A percentile compares a stretch with the other conserved stretches of the same genome.
Evolutionary conservation across 2,113 vertebrate species (phyloP).

Genomic region (Prolemur simus): DNA sequence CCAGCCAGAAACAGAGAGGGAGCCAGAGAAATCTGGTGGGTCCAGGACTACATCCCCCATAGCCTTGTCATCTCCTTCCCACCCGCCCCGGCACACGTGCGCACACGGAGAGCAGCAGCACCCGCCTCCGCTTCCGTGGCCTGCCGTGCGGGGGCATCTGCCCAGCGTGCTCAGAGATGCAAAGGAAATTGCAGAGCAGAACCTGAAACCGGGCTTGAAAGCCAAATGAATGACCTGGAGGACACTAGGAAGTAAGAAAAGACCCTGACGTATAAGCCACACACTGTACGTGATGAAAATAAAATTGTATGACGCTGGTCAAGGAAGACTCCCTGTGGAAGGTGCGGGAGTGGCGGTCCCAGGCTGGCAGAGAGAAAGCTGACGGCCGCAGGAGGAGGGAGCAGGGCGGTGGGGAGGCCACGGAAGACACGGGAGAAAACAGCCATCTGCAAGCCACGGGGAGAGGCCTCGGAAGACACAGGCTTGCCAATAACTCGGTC

Average conservation of each 20-base stretch:
- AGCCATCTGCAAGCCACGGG: fast-evolving
- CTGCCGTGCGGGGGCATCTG: not conserved
- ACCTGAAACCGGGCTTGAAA: not conserved
- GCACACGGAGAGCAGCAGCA: too few species aligned
- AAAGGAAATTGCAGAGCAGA: not conserved
- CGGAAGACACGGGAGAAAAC: not conserved
- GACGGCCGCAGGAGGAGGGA: not conserved
- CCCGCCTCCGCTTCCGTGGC: too few species aligned
- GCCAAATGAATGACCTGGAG: too few species aligned
- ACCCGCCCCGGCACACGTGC: fast-evolving
- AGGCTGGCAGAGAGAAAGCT: not conserved
- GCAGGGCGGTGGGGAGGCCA: fast-evolving
- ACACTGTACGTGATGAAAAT: fast-evolving
- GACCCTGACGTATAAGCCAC: too few species aligned
- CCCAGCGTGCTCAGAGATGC: not conserved
- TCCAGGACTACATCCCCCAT: not conserved
- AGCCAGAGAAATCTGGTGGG: not conserved
- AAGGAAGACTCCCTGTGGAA: not conserved
- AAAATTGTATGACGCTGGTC: not conserved
- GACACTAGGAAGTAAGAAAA: not conserved
- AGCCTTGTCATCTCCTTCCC: fast-evolving
- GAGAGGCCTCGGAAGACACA: not conserved
- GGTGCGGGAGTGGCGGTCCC: fast-evolving
- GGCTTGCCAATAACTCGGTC: not conserved
- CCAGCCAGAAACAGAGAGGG: not conserved